Conservation (phyloP, 2,888 invertebrate genomes). For the Julus scanicus region DNA sequence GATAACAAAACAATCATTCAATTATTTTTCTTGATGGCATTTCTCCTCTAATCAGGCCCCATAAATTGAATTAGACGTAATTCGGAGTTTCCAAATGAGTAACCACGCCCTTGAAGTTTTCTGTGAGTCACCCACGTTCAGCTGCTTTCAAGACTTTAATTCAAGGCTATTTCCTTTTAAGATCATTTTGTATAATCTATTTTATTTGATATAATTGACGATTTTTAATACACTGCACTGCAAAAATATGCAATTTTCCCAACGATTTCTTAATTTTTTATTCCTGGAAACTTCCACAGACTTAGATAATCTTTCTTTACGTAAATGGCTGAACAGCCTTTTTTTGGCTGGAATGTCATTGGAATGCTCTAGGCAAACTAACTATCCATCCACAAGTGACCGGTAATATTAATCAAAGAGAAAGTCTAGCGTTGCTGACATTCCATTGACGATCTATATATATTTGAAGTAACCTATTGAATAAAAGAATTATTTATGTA, state of each 20-base stretch:
- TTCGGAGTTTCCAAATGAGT: conserved; percentile 1
- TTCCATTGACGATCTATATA: too few relatives aligned
- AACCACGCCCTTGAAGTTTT: not conserved
- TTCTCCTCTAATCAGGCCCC: not conserved
- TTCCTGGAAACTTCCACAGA: conserved; percentile 24
- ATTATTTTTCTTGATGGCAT: not conserved
- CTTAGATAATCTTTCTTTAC: not conserved
- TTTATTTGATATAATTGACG: conserved; percentile 3
- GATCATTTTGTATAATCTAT: not conserved
- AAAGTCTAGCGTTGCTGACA: too few relatives aligned
- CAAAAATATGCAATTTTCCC: not conserved
- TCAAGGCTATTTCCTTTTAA: conserved; percentile 1
- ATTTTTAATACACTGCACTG: not conserved
- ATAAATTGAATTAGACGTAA: not conserved
- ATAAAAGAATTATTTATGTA: too few relatives aligned
- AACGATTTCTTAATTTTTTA: not conserved
- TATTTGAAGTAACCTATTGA: too few relatives aligned
- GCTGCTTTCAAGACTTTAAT: not conserved
- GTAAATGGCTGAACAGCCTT: too few relatives aligned
- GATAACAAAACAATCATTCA: not conserved
- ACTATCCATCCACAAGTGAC: too few relatives aligned
- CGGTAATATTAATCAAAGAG: too few relatives aligned
- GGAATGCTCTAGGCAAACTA: too few relatives aligned
- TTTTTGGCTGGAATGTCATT: too few relatives aligned
- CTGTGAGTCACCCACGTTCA: not conserved